phyloP scores from a whole-genome alignment of 2,113 vertebrate species.

The Engystomops pustulosus region DNA sequence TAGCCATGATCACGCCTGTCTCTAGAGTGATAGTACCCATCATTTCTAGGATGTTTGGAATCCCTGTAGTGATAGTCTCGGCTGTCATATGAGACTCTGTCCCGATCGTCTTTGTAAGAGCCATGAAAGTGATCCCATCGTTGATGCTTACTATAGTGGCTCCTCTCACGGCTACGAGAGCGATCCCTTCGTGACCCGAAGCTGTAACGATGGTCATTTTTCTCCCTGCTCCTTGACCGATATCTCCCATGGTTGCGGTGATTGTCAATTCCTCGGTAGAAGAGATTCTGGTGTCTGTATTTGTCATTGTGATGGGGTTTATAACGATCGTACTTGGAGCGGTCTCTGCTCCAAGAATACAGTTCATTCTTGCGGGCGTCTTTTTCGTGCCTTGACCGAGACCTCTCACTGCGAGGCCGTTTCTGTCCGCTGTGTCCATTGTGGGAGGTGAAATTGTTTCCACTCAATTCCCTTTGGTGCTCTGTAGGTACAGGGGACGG shows the following conservation, averaged over 20 bases:
- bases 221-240: slow-evolving; percentile 67
- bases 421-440: slow-evolving; percentile 64
- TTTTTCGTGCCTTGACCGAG: slow-evolving; percentile 65
- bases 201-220: slow-evolving; percentile 68
- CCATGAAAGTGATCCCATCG: slow-evolving; percentile 70
- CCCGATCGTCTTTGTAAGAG: slow-evolving; percentile 69
- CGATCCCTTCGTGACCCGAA: slow-evolving; percentile 73
- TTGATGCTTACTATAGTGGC: slow-evolving; percentile 70
- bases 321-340: slow-evolving; percentile 55
- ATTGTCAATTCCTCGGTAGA: slow-evolving; percentile 61
- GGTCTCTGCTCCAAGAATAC: slow-evolving; percentile 60
- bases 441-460: not conserved
- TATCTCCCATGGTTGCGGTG: slow-evolving; percentile 63
- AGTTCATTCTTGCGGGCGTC: slow-evolving; percentile 55
- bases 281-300: slow-evolving; percentile 61
- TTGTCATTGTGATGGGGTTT: slow-evolving; percentile 60
- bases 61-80: slow-evolving; percentile 68
- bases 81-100: slow-evolving; percentile 65
- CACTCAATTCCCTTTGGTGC: slow-evolving; percentile 43
- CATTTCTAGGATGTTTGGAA: slow-evolving; percentile 67
- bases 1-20: slow-evolving; percentile 64
- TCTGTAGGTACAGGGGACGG: not conserved
- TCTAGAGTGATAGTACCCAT: slow-evolving; percentile 66
- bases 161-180: slow-evolving; percentile 72
- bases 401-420: slow-evolving; percentile 70